Evolutionary conservation across 1,140 invertebrate genomes (phyloP).

Genomic region (Hylaeus volcanicus): DNA sequence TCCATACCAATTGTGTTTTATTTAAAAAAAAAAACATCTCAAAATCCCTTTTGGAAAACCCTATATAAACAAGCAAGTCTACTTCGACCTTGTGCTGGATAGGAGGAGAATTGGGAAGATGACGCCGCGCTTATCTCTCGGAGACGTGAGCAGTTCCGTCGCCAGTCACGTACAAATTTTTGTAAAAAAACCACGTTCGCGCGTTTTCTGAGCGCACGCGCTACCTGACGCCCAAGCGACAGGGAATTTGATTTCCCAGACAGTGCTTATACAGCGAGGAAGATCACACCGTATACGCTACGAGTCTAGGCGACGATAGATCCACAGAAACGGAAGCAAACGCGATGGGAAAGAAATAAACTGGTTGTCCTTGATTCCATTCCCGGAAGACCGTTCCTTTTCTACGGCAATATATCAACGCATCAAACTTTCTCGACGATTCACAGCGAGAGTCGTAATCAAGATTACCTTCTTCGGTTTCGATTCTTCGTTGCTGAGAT

Average conservation of each 20-base stretch:
- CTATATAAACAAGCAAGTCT: slow-evolving; percentile 27
- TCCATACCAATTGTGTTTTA: too few relatives aligned
- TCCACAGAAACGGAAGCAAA: neutral
- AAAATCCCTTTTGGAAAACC: slow-evolving; percentile 6
- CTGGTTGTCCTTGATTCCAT: too few relatives aligned
- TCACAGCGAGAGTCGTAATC: too few relatives aligned
- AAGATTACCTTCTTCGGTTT: too few relatives aligned
- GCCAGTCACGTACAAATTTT: slow-evolving; percentile 63
- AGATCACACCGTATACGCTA: neutral
- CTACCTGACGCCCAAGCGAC: slow-evolving; percentile 14
- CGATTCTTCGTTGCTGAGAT: too few relatives aligned
- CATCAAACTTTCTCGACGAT: too few relatives aligned
- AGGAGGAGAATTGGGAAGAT: slow-evolving; percentile 55
- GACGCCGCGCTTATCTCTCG: slow-evolving; percentile 62
- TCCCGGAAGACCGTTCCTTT: too few relatives aligned
- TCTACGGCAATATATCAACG: too few relatives aligned
- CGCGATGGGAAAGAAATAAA: too few relatives aligned
- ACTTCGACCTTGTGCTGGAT: slow-evolving; percentile 13
- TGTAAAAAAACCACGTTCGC: slow-evolving; percentile 32
- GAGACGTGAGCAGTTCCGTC: slow-evolving; percentile 52
- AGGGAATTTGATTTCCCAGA: slow-evolving; percentile 25
- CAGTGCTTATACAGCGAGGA: slow-evolving; percentile 38
- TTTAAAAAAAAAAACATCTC: too few relatives aligned
- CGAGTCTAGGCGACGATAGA: neutral
- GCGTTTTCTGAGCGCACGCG: slow-evolving; percentile 22